Evolutionary conservation across 2,888 invertebrate genomes (phyloP).

Genomic region (Eretmocerus hayati): DNA sequence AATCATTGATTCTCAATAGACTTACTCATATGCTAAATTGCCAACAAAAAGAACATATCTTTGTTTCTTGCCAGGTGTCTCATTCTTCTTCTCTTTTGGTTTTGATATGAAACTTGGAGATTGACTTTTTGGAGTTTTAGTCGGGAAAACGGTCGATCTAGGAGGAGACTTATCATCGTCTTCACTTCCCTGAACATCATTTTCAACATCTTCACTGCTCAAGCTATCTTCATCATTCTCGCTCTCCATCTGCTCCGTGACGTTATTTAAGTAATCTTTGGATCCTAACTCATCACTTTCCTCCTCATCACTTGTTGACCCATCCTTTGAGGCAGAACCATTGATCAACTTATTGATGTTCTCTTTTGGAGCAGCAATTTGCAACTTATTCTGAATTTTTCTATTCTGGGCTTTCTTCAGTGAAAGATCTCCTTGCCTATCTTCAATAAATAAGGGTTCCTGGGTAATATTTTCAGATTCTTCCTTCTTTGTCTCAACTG

Average conservation of each 20-base stretch:
- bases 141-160: too few species aligned
- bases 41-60: slow-evolving; percentile 48
- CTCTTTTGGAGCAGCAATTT: too few species aligned
- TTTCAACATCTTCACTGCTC: slow-evolving; percentile 1
- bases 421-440: slow-evolving; percentile 5
- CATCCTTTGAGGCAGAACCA: too few species aligned
- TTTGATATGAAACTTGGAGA: background rate
- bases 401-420: too few species aligned
- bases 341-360: too few species aligned
- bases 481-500: slow-evolving; percentile 6
- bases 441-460: slow-evolving; percentile 11
- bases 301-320: slow-evolving; percentile 13
- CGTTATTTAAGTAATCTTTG: too few species aligned
- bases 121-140: slow-evolving; percentile 4
- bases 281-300: slow-evolving; percentile 11
- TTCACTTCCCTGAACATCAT: background rate
- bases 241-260: too few species aligned
- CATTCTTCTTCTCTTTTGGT: slow-evolving; percentile 2
- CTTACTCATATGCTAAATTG: slow-evolving; percentile 46
- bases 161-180: background rate
- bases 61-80: slow-evolving; percentile 27
- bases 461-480: slow-evolving; percentile 7
- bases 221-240: slow-evolving; percentile 1
- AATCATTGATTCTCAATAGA: slow-evolving; percentile 1
- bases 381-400: too few species aligned